Base-by-base conservation (phyloP, 2,888 invertebrate species). In the Neoascia interrupta region DNA sequence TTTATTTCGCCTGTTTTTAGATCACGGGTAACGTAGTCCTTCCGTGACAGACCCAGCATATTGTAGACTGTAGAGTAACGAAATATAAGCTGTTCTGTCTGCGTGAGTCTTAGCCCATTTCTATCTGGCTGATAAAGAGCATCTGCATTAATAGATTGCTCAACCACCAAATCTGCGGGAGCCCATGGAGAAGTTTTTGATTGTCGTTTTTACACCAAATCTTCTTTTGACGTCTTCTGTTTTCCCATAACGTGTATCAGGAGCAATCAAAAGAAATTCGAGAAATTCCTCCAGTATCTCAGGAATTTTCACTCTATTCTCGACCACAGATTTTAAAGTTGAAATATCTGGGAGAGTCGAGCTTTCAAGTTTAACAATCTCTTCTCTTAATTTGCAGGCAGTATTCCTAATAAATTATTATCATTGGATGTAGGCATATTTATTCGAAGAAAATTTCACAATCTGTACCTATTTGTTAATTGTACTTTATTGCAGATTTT, bases 61-160 rank as follows among this genome's bases (percentile, higher is more conserved):
- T 21, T 58, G 34, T 43, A 58, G n/a, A n/a, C n/a, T n/a, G n/a
- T n/a, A n/a, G 3, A 58, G 31, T 10, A 21, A 58, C 23, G 58
- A 58, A 58, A 43, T 58, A 34, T 58, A 45, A 16, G 34, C 43
- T 2, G 13, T 58, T 58, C 28, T 58, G 1, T 26, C n/a, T n/a
- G n/a, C n/a, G n/a, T n/a, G n/a, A 18, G 3, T n/a, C n/a, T n/a
- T n/a, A n/a, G n/a, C n/a, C n/a, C n/a, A n/a, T n/a, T n/a, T n/a
- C n/a, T n/a, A n/a, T n/a, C n/a, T n/a, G n/a, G n/a, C n/a, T n/a
- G n/a, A n/a, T n/a, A n/a, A n/a, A n/a, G n/a, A n/a, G 43, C 41
- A 23, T 37, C 53, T 11, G 53, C 26, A 23, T 53, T 51, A 19
- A 51, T 51, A 2, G 31, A 34, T 11, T 51, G 51, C 3, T 51